Percentiles rank a stretch among this genome's conserved stretches.
These are phyloP conservation scores for Julus scanicus DNA, from an alignment of 2,888 invertebrate species.

Conservation along the genomic window DNA sequence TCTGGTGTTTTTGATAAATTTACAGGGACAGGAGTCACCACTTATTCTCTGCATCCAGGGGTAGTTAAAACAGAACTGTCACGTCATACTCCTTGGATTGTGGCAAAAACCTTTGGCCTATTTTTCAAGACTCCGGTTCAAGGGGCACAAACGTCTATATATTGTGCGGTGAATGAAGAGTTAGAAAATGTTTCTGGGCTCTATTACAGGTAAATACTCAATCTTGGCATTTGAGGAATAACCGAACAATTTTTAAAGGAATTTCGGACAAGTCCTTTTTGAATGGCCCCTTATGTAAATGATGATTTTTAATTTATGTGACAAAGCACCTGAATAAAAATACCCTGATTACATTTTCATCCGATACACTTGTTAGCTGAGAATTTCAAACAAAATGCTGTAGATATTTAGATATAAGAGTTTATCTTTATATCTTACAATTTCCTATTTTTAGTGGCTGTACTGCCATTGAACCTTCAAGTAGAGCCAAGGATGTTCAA, in stretches of 20 bases:
- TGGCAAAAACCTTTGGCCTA: constrained; percentile 58
- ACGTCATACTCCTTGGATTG: constrained; percentile 63
- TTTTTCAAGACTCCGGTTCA: constrained; percentile 65
- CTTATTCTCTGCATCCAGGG: constrained; percentile 68
- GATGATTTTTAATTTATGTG: too few species aligned
- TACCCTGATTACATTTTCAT: too few species aligned
- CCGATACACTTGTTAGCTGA: too few species aligned
- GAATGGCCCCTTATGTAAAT: too few species aligned
- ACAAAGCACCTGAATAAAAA: too few species aligned
- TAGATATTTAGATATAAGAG: too few species aligned
- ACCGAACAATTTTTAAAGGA: too few species aligned
- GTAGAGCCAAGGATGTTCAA: constrained; percentile 71
- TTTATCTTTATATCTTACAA: neutral
- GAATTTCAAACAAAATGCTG: too few species aligned
- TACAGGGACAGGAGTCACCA: constrained; percentile 64
- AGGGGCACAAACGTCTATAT: constrained; percentile 78
- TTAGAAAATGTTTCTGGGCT: constrained; percentile 54
- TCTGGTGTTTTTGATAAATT: neutral
- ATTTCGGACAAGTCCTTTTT: too few species aligned
- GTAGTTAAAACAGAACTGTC: constrained; percentile 65
- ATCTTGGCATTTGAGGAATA: too few species aligned
- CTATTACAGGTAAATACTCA: constrained; percentile 51
- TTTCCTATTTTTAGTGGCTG: constrained; percentile 70
- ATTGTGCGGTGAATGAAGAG: constrained; percentile 70
- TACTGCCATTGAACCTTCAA: constrained; percentile 69